Evolutionary conservation across 1,140 invertebrate species (phyloP).

Genomic region (Protaetia brevitarsis): DNA sequence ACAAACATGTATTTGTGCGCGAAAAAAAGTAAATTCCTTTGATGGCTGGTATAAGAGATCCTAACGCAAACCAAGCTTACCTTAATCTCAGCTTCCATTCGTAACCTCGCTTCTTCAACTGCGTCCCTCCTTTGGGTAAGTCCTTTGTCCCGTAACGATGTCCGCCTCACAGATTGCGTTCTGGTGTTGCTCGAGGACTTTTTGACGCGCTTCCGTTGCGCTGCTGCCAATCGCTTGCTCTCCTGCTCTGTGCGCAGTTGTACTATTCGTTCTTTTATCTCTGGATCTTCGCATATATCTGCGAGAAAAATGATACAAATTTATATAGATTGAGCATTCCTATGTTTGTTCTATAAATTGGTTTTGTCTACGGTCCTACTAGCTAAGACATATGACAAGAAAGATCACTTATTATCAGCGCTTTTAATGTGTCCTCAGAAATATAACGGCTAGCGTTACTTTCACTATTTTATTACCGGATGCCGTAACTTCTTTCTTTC

Average conservation of each 20-base stretch:
- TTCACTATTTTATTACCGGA: too few species aligned
- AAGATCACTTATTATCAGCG: too few species aligned
- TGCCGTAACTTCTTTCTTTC: too few species aligned
- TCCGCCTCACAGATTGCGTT: constrained; percentile 87
- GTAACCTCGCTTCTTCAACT: constrained; percentile 80
- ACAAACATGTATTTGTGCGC: too few species aligned
- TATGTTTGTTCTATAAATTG: too few species aligned
- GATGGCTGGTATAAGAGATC: too few species aligned
- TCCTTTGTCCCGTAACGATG: constrained; percentile 91
- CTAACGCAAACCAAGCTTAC: constrained; percentile 27
- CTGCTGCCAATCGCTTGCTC: constrained; percentile 65
- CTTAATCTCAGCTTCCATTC: constrained; percentile 63
- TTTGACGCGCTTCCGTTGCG: constrained; percentile 59
- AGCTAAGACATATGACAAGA: too few species aligned
- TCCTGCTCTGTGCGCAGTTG: constrained; percentile 89
- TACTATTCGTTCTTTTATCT: constrained; percentile 85
- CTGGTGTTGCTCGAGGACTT: constrained; percentile 63
- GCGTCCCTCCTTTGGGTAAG: constrained; percentile 94
- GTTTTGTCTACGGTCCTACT: too few species aligned
- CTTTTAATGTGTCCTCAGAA: too few species aligned
- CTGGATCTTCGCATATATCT: constrained; percentile 96
- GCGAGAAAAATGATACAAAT: neutral
- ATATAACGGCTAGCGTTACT: too few species aligned
- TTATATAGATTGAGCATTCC: neutral
- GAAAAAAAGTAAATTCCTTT: too few species aligned